Evolutionary conservation across 1,140 invertebrate genomes (phyloP), one percentile per base, ranked within the genome.

Genomic region (Maniola jurtina): DNA sequence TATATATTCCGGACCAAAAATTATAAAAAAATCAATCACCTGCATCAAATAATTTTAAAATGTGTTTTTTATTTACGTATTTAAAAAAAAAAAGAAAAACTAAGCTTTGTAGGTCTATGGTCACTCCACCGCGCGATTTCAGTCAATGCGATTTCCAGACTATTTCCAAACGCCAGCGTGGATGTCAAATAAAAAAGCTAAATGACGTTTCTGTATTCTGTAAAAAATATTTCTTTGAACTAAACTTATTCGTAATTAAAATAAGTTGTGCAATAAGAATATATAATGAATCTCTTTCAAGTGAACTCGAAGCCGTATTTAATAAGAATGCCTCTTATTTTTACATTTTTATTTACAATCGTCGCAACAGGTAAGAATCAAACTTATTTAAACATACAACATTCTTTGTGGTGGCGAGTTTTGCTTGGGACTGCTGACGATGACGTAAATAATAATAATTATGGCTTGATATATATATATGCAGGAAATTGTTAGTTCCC

Each of bases 311-410:
- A 71, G 64, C 67, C 40, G 36, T 69, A 48, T 68, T 70, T 69
- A 15, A 56, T 73, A 48, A 68, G 57, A 13, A 55, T 64, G 42
- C 42, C 72, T 15, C 64, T 80, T 47, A 38, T 78, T 38, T 45
- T 78, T 56, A 65, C 68, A 48, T 42, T 76, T 45, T 73, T 68
- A 56, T 72, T 70, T 66, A 71, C 61, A 66, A 56, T 67, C 61
- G 71, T 64, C 59, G 61, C 61, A 61, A 70, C 75, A 78, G 76
- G 75, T 77, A 75, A 71, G 71, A 66, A 54, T 59, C 60, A 40
- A n/a, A 58, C 61, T 68, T 25, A 34, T 33, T 52, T 61, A 61
- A 48, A 71, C 59, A 34, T 45, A 57, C 64, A 54, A 61, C 25
- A 64, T 67, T 55, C 54, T 68, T 70, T 57, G 58, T 55, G 66